Base-by-base conservation (phyloP, 2,888 invertebrate species). In the Bugula neritina region DNA sequence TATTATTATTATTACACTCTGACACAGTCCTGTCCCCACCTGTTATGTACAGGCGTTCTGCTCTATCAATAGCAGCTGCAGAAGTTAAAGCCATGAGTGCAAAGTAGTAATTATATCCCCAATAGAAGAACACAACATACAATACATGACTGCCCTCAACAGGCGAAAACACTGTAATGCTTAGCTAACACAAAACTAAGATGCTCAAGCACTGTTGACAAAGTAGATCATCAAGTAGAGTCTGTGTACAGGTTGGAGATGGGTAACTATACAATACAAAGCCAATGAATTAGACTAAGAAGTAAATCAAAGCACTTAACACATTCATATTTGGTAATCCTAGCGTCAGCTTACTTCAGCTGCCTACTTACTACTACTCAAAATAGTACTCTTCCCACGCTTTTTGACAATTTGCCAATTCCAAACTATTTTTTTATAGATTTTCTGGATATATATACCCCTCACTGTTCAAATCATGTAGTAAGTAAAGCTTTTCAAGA, bases 21-120 rank as follows among this genome's bases (percentile, higher is more conserved):
- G 63, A 63, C 27, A 63, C 21, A 13, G 21, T 63, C 31, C 63
- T 63, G 31, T 63, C 63, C 3, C 63, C 63, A 63, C 63, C 63
- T 13, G 63, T 63, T 25, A 63, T 63, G n/a, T 63, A 63, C 10
- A 63, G 31, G 3, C 63, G 27, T n/a, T 63, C 63, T 13, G 63
- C 63, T 34, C 63, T 25, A 34, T 63, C 63, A 63, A 63, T 25
- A 5, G 63, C 31, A 13, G 34, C 63, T 13, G 63, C 63, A n/a
- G 63, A 21, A 29, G 63, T 63, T 31, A 63, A 63, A 10, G 63
- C 63, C 63, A 63, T 63, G n/a, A 13, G 57, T 13, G 57, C 10
- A n/a, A 57, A n/a, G 23, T n/a, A n/a, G 5, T 5, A n/a, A n/a
- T n/a, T n/a, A n/a, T n/a, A n/a, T n/a, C n/a, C n/a, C n/a, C n/a